Evolutionary conservation across 2,888 invertebrate species (phyloP).

Genomic region (Drosophila dives): DNA sequence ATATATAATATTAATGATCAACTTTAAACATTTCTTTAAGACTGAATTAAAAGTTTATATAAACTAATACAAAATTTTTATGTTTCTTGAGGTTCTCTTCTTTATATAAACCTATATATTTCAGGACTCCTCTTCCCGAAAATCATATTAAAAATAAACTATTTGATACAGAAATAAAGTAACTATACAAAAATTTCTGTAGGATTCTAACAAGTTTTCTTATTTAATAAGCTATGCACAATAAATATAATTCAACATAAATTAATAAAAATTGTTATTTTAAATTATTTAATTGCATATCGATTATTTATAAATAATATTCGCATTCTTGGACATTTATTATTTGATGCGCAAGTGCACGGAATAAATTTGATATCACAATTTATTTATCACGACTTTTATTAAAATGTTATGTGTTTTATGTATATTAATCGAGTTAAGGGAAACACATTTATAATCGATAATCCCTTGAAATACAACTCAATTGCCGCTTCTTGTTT

Average conservation of each 20-base stretch:
- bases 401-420: constrained; percentile 46
- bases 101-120: background rate
- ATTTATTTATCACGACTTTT: constrained; percentile 32
- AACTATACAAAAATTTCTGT: too few relatives aligned
- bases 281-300: background rate
- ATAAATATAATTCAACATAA: background rate
- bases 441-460: constrained; percentile 7
- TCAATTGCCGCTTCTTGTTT: constrained; percentile 62
- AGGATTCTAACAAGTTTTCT: background rate
- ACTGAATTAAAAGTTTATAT: background rate
- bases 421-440: constrained; percentile 31
- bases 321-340: constrained; percentile 16
- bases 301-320: background rate
- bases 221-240: background rate
- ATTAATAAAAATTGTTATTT: background rate
- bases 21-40: background rate
- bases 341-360: constrained; percentile 6
- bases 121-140: accelerated
- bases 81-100: background rate
- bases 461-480: constrained; percentile 45
- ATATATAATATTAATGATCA: background rate
- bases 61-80: background rate
- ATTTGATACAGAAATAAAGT: too few relatives aligned
- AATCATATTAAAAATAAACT: background rate
- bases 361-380: constrained; percentile 10